Evolutionary conservation across 2,113 vertebrate species (phyloP).

Genomic region (Capra hircus): DNA sequence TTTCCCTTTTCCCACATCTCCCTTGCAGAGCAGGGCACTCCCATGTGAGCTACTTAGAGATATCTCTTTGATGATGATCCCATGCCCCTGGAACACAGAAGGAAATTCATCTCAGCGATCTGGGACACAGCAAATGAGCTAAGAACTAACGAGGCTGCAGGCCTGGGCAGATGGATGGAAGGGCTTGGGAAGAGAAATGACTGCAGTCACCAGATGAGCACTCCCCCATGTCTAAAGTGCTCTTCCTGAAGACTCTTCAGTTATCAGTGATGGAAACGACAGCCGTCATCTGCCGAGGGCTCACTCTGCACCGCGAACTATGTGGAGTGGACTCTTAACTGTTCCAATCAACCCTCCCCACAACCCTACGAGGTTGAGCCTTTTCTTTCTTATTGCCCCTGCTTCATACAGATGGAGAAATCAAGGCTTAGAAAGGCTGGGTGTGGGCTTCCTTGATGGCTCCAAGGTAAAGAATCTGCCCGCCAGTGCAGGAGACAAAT

Average conservation of each 20-base stretch:
- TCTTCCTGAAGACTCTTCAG: background rate
- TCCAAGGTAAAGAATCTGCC: background rate
- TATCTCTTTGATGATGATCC: background rate
- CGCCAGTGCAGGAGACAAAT: background rate
- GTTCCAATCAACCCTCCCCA: background rate
- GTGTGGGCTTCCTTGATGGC: background rate
- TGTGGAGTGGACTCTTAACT: background rate
- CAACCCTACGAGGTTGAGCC: fast-evolving
- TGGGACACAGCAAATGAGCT: background rate
- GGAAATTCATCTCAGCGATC: background rate
- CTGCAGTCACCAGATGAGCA: background rate
- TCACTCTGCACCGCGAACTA: background rate
- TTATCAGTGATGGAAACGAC: background rate
- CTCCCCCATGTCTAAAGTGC: background rate
- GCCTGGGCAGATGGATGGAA: background rate
- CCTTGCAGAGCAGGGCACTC: background rate
- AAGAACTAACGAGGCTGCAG: background rate
- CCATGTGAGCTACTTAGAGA: background rate
- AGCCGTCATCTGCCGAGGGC: background rate
- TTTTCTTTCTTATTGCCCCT: background rate
- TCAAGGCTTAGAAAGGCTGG: background rate
- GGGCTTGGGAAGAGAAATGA: background rate
- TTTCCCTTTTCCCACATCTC: background rate
- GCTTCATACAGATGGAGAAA: background rate
- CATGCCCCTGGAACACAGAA: background rate